Evolutionary conservation across 2,888 invertebrate genomes (phyloP).

Genomic region (Nemotelus nigrinus): DNA sequence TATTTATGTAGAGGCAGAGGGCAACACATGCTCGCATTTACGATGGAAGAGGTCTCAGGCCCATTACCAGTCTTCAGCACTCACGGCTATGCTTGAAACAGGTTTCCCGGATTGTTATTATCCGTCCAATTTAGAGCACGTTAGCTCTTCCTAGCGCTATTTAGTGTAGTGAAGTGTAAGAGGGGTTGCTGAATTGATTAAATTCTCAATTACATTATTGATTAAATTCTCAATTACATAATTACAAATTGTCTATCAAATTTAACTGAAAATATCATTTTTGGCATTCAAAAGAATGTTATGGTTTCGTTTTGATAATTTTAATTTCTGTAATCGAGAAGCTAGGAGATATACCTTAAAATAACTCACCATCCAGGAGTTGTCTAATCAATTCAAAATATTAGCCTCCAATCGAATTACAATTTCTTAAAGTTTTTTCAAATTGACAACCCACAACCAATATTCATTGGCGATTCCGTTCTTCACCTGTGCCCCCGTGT

Average conservation of each 20-base stretch:
- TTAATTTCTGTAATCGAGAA: too few relatives aligned
- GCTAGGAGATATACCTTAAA: too few relatives aligned
- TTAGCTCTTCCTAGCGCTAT: constrained; percentile 25
- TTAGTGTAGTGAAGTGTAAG: neutral
- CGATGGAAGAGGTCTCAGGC: constrained; percentile 30
- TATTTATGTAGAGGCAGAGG: neutral
- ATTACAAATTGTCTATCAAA: too few relatives aligned
- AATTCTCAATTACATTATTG: neutral
- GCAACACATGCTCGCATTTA: constrained; percentile 40
- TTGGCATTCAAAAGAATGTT: too few relatives aligned
- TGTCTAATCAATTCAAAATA: too few relatives aligned
- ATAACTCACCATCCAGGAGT: too few relatives aligned
- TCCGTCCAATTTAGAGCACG: constrained; percentile 43
- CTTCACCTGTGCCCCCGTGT: constrained; percentile 28
- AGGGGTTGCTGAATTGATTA: neutral
- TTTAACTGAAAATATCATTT: too few relatives aligned
- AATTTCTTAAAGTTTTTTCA: too few relatives aligned
- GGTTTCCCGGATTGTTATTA: constrained; percentile 41
- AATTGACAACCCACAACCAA: too few relatives aligned
- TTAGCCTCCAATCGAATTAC: too few relatives aligned
- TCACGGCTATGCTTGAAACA: constrained; percentile 40
- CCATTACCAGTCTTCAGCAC: constrained; percentile 44
- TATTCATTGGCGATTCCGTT: neutral
- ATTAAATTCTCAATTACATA: neutral
- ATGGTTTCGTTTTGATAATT: too few relatives aligned